Conservation (phyloP, 1,140 invertebrate genomes). For the Proales similis region DNA sequence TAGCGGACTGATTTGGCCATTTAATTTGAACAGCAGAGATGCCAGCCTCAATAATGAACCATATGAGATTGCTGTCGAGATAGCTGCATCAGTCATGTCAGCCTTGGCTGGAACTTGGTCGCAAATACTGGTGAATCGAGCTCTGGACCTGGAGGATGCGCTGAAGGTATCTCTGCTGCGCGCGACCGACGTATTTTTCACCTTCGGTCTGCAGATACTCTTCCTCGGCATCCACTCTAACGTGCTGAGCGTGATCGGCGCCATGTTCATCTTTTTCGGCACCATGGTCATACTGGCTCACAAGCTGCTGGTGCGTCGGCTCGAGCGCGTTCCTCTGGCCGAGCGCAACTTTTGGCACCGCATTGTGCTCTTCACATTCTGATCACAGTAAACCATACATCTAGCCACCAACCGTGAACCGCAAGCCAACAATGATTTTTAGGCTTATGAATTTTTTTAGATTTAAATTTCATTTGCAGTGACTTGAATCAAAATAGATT, state of each 20-base stretch:
- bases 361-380: too few relatives aligned
- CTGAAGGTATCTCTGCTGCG: conserved; percentile 3
- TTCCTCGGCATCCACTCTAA: conserved; percentile 26
- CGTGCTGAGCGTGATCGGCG: conserved; percentile 21
- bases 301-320: too few relatives aligned
- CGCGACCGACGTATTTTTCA: conserved; percentile 19
- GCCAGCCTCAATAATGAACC: neutral
- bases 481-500: too few relatives aligned
- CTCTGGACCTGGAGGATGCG: conserved; percentile 23
- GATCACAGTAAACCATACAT: too few relatives aligned
- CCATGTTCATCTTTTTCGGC: conserved; percentile 21
- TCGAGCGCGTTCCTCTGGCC: too few relatives aligned
- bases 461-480: too few relatives aligned
- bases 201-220: conserved; percentile 9
- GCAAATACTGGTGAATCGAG: conserved; percentile 19
- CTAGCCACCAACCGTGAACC: too few relatives aligned
- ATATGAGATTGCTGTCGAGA: neutral
- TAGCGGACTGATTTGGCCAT: neutral
- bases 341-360: too few relatives aligned
- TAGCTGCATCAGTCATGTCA: conserved; percentile 18
- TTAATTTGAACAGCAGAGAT: neutral
- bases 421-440: too few relatives aligned
- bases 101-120: conserved; percentile 6
- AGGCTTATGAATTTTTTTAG: too few relatives aligned
- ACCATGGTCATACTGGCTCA: too few relatives aligned